phyloP scores from a whole-genome alignment of 1,140 invertebrate species.

The Panagrolaimus sp. region DNA sequence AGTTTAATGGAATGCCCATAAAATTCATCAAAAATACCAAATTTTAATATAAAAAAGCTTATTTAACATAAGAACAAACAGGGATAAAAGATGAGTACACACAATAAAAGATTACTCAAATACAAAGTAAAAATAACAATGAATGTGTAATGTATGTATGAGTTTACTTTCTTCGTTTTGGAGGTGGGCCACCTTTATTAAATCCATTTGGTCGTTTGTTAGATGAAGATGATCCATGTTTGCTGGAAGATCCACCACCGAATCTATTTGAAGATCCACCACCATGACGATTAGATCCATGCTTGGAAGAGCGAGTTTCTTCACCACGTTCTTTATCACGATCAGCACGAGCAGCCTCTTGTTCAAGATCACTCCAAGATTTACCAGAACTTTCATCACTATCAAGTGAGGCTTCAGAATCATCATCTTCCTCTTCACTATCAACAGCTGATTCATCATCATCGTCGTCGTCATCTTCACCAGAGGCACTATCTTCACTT shows the following conservation, averaged over 20 bases:
- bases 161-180: conserved; percentile 6
- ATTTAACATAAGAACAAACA: too few species aligned
- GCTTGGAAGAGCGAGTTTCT: conserved; percentile 22
- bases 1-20: too few species aligned
- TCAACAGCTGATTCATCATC: conserved; percentile 59
- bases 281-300: neutral
- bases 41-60: too few species aligned
- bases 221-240: too few species aligned
- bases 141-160: neutral
- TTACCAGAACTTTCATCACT: conserved; percentile 55
- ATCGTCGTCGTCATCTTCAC: conserved; percentile 42
- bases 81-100: too few species aligned
- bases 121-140: neutral
- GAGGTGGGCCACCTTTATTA: neutral
- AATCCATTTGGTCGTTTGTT: too few species aligned
- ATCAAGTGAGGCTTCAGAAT: conserved; percentile 58
- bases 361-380: conserved; percentile 71
- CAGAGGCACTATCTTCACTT: conserved; percentile 42
- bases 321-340: conserved; percentile 52
- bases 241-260: neutral
- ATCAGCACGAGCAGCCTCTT: conserved; percentile 71
- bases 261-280: neutral
- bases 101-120: neutral
- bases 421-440: conserved; percentile 56
- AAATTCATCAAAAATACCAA: too few species aligned